Conservation (phyloP, 2,888 invertebrate species). For the Ischnus inquisitorius region DNA sequence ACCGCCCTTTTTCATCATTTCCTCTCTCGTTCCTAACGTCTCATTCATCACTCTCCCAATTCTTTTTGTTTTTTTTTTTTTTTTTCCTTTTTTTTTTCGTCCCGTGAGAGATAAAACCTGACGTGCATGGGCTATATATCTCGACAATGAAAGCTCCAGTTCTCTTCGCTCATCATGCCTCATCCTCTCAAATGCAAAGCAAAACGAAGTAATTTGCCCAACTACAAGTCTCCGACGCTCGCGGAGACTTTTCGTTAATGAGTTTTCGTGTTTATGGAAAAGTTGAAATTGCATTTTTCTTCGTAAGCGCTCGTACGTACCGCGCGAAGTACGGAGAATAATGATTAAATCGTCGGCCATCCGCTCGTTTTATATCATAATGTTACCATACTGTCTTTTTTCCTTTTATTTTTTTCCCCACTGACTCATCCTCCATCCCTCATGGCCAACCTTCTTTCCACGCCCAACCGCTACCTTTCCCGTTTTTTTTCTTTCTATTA, state of each 20-base stretch:
- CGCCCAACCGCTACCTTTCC: constrained; percentile 28
- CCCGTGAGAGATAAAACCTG: constrained; percentile 4
- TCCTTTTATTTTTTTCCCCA: constrained; percentile 13
- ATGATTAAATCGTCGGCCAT: neutral
- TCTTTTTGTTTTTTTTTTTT: neutral
- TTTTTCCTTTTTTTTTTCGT: neutral
- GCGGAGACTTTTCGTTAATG: neutral
- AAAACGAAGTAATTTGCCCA: neutral
- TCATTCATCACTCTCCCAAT: constrained; percentile 5
- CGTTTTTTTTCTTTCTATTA: constrained; percentile 64
- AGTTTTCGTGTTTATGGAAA: neutral
- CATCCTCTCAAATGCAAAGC: neutral
- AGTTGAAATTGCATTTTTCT: constrained; percentile 10
- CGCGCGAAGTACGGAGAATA: neutral
- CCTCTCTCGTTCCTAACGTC: neutral
- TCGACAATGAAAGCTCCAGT: constrained; percentile 14
- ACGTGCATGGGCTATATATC: constrained; percentile 2
- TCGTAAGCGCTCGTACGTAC: neutral
- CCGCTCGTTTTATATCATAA: neutral
- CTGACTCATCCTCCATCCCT: constrained; percentile 26
- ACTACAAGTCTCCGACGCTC: neutral
- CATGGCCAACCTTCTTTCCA: constrained; percentile 35
- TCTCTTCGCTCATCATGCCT: constrained; percentile 6
- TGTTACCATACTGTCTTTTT: neutral
- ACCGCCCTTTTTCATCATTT: constrained; percentile 3